A percentile compares a stretch with the other conserved stretches of the same genome.
Evolutionary conservation across 2,797 vertebrate genomes (phyloP).

Genomic region (Centroberyx gerrardi): DNA sequence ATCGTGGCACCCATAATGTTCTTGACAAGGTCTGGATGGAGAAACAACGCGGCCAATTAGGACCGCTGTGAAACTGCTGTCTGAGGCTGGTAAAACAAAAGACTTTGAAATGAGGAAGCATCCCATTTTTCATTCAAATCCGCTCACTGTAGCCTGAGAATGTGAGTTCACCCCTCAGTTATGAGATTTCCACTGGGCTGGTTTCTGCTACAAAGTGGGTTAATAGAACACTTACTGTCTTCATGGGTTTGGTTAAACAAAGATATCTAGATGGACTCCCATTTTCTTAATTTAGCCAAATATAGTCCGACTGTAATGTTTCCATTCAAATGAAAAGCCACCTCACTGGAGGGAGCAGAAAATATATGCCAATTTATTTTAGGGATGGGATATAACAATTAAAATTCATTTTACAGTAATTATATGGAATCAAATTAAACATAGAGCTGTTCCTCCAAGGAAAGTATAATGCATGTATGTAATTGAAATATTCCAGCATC

Average conservation of each 20-base stretch:
- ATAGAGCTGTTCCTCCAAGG: slow-evolving; percentile 72
- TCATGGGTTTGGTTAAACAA: slow-evolving; percentile 54
- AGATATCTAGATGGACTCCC: slow-evolving; percentile 57
- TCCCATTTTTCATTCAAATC: slow-evolving; percentile 46
- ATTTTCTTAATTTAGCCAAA: slow-evolving; percentile 62
- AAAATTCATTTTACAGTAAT: slow-evolving; percentile 82
- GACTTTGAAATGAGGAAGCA: neutral
- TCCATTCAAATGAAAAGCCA: slow-evolving; percentile 57
- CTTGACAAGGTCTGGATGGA: slow-evolving; percentile 34
- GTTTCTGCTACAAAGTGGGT: slow-evolving; percentile 49
- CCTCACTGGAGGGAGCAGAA: slow-evolving; percentile 44
- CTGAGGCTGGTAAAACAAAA: slow-evolving; percentile 39
- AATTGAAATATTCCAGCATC: slow-evolving; percentile 83
- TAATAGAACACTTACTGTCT: slow-evolving; percentile 60
- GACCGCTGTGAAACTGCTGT: slow-evolving; percentile 26
- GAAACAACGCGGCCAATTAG: slow-evolving; percentile 44
- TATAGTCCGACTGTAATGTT: slow-evolving; percentile 43
- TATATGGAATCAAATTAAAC: slow-evolving; percentile 80
- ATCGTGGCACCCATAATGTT: slow-evolving; percentile 38
- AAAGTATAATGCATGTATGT: slow-evolving; percentile 74
- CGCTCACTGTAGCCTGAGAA: slow-evolving; percentile 24
- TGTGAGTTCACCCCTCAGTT: slow-evolving; percentile 21
- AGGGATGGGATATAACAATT: slow-evolving; percentile 74
- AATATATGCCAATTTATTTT: slow-evolving; percentile 72
- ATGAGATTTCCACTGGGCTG: slow-evolving; percentile 37